These are phyloP conservation scores for Helicoverpa assulta DNA, from an alignment of 2,888 invertebrate species.

Conservation along the genomic window DNA sequence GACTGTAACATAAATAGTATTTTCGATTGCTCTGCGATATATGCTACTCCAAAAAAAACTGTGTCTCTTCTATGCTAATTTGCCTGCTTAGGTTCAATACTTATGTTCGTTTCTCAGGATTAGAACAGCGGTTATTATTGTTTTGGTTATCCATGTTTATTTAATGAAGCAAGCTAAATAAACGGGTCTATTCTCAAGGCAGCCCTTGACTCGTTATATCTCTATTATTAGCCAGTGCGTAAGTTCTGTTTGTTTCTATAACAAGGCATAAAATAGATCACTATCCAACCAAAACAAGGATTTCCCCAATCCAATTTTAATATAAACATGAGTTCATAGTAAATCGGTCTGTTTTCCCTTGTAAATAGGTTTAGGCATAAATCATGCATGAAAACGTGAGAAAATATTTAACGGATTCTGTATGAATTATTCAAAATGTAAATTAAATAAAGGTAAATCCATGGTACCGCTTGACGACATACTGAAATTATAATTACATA, in stretches of 20 bases:
- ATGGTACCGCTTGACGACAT: conserved; percentile 9
- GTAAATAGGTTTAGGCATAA: conserved; percentile 5
- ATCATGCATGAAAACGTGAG: conserved; percentile 20
- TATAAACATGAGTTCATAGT: conserved; percentile 4
- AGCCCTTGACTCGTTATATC: conserved; percentile 30
- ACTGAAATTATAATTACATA: conserved; percentile 28
- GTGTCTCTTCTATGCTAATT: too few species aligned
- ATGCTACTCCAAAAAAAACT: too few species aligned
- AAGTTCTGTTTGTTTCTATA: conserved; percentile 6
- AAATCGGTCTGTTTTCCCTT: not conserved
- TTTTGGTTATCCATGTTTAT: conserved; percentile 10
- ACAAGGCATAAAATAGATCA: conserved; percentile 6
- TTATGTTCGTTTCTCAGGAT: not conserved
- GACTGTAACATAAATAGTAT: too few species aligned
- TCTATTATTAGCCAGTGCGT: conserved; percentile 22
- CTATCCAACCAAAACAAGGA: conserved; percentile 11
- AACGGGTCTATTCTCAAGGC: conserved; percentile 21
- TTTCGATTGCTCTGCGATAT: too few species aligned
- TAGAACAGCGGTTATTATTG: not conserved
- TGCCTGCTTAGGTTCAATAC: too few species aligned
- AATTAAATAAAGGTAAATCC: not conserved
- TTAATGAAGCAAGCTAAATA: conserved; percentile 24
- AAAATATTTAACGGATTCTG: conserved; percentile 6
- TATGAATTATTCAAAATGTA: conserved; percentile 18
- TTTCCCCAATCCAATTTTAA: conserved; percentile 7